phyloP scores from a whole-genome alignment of 2,888 invertebrate species.

The Argynnis bischoffii region DNA sequence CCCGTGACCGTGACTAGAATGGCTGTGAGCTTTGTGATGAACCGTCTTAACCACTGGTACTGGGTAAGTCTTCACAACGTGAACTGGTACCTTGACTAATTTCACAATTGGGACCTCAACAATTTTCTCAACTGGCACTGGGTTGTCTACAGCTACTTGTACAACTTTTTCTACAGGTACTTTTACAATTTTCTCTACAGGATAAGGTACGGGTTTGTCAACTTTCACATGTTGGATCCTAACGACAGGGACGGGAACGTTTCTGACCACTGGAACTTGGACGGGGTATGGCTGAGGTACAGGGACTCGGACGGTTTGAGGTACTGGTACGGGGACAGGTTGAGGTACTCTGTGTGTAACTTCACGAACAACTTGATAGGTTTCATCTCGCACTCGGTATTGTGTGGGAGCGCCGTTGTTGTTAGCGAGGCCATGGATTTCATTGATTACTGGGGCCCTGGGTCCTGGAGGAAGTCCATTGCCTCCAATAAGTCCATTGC shows the following conservation, averaged over 20 bases:
- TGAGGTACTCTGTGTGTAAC: constrained; percentile 81
- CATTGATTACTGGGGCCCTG: constrained; percentile 67
- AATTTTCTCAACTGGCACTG: constrained; percentile 77
- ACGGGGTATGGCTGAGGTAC: constrained; percentile 84
- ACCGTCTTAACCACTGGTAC: constrained; percentile 73
- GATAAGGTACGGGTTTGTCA: constrained; percentile 83
- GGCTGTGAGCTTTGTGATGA: constrained; percentile 65
- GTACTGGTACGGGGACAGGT: constrained; percentile 78
- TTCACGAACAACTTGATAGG: constrained; percentile 68
- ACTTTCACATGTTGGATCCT: constrained; percentile 80
- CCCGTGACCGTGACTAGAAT: constrained; percentile 49
- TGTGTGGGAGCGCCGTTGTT: constrained; percentile 68
- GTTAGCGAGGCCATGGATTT: constrained; percentile 71
- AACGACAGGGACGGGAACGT: constrained; percentile 81
- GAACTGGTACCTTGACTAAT: constrained; percentile 72
- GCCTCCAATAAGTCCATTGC: constrained; percentile 45
- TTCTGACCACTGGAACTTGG: constrained; percentile 77
- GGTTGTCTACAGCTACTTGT: constrained; percentile 79
- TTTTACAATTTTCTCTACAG: constrained; percentile 83
- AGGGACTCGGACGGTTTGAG: constrained; percentile 78
- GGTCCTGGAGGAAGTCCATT: constrained; percentile 59
- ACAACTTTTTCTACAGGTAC: constrained; percentile 82
- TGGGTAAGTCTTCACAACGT: constrained; percentile 68
- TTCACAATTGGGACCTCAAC: constrained; percentile 81
- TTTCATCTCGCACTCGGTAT: constrained; percentile 69